Base-by-base conservation (phyloP, 2,113 vertebrate species). In the Rousettus leschenaultii region DNA sequence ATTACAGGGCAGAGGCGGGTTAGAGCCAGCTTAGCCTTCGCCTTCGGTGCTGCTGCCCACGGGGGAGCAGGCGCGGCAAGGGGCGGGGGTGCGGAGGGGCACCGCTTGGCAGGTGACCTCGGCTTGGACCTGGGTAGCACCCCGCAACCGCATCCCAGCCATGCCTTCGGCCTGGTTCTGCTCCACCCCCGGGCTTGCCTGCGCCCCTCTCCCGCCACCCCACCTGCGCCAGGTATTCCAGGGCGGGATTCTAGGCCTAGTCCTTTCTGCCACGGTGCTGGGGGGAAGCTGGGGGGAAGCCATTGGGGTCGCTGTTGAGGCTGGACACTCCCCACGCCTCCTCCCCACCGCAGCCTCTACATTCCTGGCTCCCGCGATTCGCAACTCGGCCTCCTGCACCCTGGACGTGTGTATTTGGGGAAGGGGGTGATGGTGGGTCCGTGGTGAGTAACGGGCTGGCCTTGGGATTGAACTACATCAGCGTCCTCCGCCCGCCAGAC, bases 321-420 rank as follows among this genome's bases (percentile, higher is more conserved):
- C 35, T 0, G 1, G 5, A 35, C 74, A 14, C 19, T 11, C 19
- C 33, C 15, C 24, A 2, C 5, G 0, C 35, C 48, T 19, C 21
- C 1, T 33, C 16, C 0, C 7, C 40, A 0, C 63, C 51, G 14
- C 51, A 51, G 16, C 51, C 51, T 51, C 7, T 4, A 4, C 21
- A 15, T 59, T 13, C 4, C 66, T 15, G 0, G 11, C n/a, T n/a
- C 8, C 2, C 0, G 0, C 8, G 0, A 18, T 55, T 3, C 0
- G 0, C 8, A 1, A 18, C 65, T 33, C 2, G 28, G 53, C 26
- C 26, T 38, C 40, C 24, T 2, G 15, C 21, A 55, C 24, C 3
- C 19, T 3, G 9, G 19, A 12, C 10, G 48, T 5, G 43, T 63
- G 59, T 30, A 13, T 26, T 22, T 53, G 30, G 16, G 40, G n/a